These are phyloP conservation scores for Tortrix viridana DNA, from an alignment of 2,888 invertebrate genomes.

Conservation along the genomic window DNA sequence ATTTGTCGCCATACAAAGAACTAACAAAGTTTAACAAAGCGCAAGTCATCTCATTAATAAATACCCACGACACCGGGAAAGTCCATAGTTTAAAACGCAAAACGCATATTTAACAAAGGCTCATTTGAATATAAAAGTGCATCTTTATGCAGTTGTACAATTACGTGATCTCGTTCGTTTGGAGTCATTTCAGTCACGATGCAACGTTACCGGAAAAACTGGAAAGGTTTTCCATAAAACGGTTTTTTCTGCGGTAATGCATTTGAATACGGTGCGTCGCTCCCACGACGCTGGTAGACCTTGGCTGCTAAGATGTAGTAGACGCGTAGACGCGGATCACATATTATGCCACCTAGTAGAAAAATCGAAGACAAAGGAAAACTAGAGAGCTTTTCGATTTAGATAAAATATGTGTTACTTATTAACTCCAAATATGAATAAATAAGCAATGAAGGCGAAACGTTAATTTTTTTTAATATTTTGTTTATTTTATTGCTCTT, in stretches of 20 bases:
- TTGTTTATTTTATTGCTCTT: no score
- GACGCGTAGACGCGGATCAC: constrained; percentile 12
- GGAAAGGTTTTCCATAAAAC: constrained; percentile 72
- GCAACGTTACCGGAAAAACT: constrained; percentile 76
- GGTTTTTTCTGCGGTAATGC: constrained; percentile 52
- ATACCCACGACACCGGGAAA: constrained; percentile 14
- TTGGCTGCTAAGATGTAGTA: constrained; percentile 19
- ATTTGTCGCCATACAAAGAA: background rate
- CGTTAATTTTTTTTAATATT: no score
- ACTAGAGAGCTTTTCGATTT: no score
- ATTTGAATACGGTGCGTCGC: constrained; percentile 71
- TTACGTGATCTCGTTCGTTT: constrained; percentile 69
- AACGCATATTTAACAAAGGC: constrained; percentile 57
- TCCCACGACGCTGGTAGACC: constrained; percentile 61
- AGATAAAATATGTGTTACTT: no score
- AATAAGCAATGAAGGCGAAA: no score
- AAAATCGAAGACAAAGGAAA: no score
- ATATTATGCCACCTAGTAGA: background rate
- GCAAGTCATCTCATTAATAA: background rate
- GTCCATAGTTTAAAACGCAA: constrained; percentile 30
- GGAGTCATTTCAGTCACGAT: constrained; percentile 58
- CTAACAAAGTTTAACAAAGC: background rate
- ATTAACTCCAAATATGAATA: no score
- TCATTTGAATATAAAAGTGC: constrained; percentile 74
- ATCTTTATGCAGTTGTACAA: constrained; percentile 45